Evolutionary conservation across 2,888 invertebrate genomes (phyloP), one percentile per base, ranked within the genome.

Genomic region (Acleris laterana): DNA sequence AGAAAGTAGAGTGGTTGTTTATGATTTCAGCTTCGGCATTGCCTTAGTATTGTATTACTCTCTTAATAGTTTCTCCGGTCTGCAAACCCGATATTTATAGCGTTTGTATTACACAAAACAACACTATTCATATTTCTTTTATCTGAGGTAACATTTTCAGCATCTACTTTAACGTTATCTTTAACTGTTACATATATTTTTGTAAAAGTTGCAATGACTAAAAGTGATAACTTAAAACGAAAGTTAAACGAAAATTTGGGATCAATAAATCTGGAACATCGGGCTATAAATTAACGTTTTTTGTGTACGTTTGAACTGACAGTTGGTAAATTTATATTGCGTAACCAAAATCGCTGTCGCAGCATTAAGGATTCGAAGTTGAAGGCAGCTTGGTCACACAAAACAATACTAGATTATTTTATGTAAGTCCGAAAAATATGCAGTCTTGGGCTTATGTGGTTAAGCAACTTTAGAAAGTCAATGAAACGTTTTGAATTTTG

Each of bases 1-100:
- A 63, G 56, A 63, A 63, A 52, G 52, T 19, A 55, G 52, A 63
- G 32, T 20, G 28, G 32, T 57, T 63, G 57, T 63, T 63, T 63
- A 63, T 58, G 57, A 63, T 46, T 51, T 52, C 32, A 57, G 57
- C 57, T 57, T 44, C 28, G 57, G 19, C 46, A 57, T 63, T 46
- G 44, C 44, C 32, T 17, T n/a, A 25, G 19, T 22, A 55, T 32
- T 48, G 53, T 38, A 44, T 55, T 56, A 49, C 46, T 58, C 32
- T 63, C 55, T 55, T 55, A 22, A 42, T 42, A 19, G 42, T 42
- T 38, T 55, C 55, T 55, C 1, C 42, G 55, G 22, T 22, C 55
- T 55, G 16, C 19, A 55, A n/a, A 55, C 42, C 38, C 20, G 20
- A 55, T 55, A 55, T 55, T 42, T 38, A 42, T 17, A 3, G 28